Evolutionary conservation across 2,113 vertebrate genomes (phyloP).

Genomic region (Euleptes europaea): DNA sequence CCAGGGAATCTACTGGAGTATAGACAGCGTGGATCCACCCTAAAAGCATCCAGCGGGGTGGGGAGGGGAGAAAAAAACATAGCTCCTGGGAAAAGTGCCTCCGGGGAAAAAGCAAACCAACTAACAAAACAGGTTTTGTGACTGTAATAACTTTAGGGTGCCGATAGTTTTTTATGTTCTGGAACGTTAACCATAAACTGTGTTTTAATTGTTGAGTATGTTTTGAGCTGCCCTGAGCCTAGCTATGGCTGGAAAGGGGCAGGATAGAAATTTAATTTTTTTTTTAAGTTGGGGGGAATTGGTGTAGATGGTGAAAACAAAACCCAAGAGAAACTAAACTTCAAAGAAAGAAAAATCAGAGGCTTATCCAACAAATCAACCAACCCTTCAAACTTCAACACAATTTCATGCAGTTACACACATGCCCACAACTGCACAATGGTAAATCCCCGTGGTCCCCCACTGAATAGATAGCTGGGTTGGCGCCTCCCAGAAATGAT

Average conservation of each 20-base stretch:
- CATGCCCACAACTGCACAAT: no score
- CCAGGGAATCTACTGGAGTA: conserved; percentile 93
- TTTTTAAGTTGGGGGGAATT: no score
- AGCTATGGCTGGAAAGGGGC: no score
- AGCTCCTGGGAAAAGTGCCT: background rate
- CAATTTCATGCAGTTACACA: background rate
- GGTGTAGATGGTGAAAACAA: background rate
- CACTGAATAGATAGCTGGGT: background rate
- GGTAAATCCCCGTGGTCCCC: no score
- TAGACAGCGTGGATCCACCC: conserved; percentile 99
- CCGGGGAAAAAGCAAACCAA: background rate
- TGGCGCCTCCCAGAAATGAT: background rate
- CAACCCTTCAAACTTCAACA: no score
- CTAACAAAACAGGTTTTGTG: no score
- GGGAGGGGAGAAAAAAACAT: conserved; percentile 10
- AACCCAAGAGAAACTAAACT: background rate
- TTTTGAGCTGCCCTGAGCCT: no score
- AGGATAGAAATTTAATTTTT: no score
- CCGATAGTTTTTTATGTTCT: no score
- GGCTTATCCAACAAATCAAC: background rate
- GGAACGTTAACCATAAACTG: no score
- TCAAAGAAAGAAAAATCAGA: background rate
- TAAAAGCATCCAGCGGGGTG: conserved; percentile 62
- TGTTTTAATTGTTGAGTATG: no score
- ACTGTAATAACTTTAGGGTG: no score